Evolutionary conservation across 2,797 vertebrate species (phyloP).

Genomic region (Scyliorhinus canicula): DNA sequence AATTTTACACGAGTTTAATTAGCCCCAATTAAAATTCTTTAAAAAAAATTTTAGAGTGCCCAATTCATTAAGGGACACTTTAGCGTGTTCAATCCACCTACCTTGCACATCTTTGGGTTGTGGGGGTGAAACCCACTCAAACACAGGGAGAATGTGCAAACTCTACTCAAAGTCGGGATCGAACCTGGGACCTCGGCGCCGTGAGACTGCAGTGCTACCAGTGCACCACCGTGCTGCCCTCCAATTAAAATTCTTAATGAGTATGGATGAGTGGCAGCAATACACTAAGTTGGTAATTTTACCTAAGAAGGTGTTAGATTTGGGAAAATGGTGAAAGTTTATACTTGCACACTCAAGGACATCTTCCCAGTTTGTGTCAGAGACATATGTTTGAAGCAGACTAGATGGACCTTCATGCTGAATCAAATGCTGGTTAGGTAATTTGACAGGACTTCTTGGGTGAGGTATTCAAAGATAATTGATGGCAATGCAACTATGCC

Average conservation of each 20-base stretch:
- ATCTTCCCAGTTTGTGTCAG: not conserved
- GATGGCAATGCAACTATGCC: not conserved
- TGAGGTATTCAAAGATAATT: not conserved
- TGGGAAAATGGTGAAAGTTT: not conserved
- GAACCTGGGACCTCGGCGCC: too few relatives aligned
- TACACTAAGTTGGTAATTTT: not conserved
- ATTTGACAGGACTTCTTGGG: not conserved
- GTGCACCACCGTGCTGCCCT: too few relatives aligned
- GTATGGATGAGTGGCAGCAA: not conserved
- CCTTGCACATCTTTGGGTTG: too few relatives aligned
- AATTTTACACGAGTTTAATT: not conserved
- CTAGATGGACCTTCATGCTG: not conserved
- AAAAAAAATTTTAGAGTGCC: too few relatives aligned
- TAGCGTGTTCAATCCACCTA: too few relatives aligned
- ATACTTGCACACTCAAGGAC: not conserved
- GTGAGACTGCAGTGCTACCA: too few relatives aligned
- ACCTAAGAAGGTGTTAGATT: not conserved
- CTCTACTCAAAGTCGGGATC: too few relatives aligned
- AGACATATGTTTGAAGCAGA: not conserved
- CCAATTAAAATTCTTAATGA: not conserved
- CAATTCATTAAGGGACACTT: too few relatives aligned
- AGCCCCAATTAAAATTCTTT: not conserved
- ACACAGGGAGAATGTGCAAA: too few relatives aligned
- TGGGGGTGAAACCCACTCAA: too few relatives aligned
- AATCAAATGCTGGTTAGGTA: not conserved